Percentiles rank a stretch among this genome's conserved stretches.
Evolutionary conservation across 2,888 invertebrate species (phyloP).

Genomic region (Polia nebulosa): DNA sequence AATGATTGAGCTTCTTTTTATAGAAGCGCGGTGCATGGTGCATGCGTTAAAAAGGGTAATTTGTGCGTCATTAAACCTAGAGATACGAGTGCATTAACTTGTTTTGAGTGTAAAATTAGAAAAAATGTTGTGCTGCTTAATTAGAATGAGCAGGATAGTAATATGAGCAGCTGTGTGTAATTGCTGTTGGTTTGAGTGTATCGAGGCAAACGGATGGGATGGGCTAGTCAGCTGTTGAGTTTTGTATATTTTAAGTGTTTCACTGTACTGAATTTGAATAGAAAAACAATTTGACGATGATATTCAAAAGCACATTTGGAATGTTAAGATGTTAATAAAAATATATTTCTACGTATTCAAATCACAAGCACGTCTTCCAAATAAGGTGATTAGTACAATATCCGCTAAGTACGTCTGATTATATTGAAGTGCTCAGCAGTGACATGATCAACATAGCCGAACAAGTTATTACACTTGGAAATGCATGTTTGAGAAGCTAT

Average conservation of each 20-base stretch:
- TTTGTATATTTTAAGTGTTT: neutral
- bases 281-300: neutral
- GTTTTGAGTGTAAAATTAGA: slow-evolving; percentile 59
- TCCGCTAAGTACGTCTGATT: neutral
- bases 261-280: neutral
- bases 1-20: slow-evolving; percentile 55
- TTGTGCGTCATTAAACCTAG: slow-evolving; percentile 60
- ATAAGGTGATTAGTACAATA: neutral
- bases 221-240: neutral
- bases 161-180: slow-evolving; percentile 48
- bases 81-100: slow-evolving; percentile 50
- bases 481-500: slow-evolving; percentile 50
- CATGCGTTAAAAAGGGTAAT: slow-evolving; percentile 59
- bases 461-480: slow-evolving; percentile 49
- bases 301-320: neutral
- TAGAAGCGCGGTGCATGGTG: slow-evolving; percentile 49
- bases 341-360: neutral
- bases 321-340: neutral
- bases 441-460: slow-evolving; percentile 24
- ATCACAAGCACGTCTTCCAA: neutral
- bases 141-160: slow-evolving; percentile 40
- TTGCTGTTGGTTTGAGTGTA: slow-evolving; percentile 25
- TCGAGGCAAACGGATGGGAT: slow-evolving; percentile 6
- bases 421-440: slow-evolving; percentile 16
- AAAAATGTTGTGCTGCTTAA: slow-evolving; percentile 42